Conservation (phyloP, 2,797 vertebrate genomes). For the Chrysolophus pictus region DNA sequence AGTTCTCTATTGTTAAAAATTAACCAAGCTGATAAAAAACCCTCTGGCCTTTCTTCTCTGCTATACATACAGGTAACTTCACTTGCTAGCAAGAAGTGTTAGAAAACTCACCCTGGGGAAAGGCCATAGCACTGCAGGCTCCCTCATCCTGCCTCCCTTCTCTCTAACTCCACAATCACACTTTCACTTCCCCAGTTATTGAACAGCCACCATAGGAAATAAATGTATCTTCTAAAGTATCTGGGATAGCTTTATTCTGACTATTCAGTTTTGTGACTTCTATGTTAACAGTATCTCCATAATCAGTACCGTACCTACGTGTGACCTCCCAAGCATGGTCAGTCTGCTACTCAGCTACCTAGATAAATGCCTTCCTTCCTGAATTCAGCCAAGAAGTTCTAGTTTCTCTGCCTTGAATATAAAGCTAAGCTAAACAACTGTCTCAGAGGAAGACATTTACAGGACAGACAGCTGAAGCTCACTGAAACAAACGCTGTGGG, state of each 20-base stretch:
- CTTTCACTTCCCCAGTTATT: not conserved
- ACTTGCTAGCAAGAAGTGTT: not conserved
- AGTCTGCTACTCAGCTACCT: not conserved
- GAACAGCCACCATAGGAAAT: not conserved
- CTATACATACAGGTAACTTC: not conserved
- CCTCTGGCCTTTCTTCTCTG: not conserved
- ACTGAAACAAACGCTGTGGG: not conserved
- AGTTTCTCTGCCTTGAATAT: not conserved
- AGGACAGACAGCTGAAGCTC: not conserved
- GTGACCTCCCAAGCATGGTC: not conserved
- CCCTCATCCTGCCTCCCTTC: not conserved
- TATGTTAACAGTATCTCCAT: not conserved
- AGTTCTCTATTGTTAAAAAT: not conserved
- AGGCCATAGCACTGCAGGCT: not conserved
- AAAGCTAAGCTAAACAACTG: not conserved
- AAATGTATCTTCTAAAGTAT: not conserved
- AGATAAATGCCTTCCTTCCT: not conserved
- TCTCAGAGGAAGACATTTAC: not conserved
- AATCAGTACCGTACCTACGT: not conserved
- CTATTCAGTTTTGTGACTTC: not conserved
- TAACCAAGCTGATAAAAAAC: not conserved
- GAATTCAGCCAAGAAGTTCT: not conserved
- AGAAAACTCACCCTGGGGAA: not conserved
- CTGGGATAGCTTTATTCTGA: not conserved
- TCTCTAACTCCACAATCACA: rapidly evolving